phyloP scores from a whole-genome alignment of 2,888 invertebrate genomes.

The Blera fallax region DNA sequence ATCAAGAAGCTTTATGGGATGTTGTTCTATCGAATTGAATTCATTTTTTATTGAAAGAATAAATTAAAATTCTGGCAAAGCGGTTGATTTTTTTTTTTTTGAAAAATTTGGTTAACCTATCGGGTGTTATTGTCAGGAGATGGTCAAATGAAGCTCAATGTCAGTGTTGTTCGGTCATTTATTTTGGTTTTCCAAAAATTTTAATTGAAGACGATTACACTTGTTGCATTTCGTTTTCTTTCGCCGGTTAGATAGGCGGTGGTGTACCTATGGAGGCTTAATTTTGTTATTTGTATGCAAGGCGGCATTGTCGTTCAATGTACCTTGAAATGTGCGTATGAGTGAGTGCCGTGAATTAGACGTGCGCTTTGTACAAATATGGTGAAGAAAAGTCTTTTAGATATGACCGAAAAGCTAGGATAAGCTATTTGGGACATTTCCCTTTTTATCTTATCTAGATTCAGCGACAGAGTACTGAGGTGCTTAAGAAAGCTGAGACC shows the following conservation, averaged over 20 bases:
- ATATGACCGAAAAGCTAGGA: no score
- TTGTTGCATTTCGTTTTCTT: neutral
- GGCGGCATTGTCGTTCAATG: neutral
- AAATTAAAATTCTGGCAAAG: slow-evolving; percentile 18
- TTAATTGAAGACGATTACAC: slow-evolving; percentile 16
- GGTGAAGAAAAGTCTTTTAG: no score
- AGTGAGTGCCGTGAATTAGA: no score
- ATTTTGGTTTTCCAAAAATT: neutral
- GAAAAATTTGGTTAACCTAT: neutral
- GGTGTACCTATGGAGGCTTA: neutral
- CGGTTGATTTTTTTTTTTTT: neutral
- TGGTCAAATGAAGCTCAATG: neutral
- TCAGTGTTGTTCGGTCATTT: neutral
- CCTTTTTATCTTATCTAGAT: no score
- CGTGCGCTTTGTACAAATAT: no score
- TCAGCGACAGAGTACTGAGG: no score
- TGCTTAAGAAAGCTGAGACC: no score
- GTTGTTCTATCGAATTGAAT: neutral
- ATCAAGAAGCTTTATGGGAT: slow-evolving; percentile 25
- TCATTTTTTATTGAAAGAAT: slow-evolving; percentile 14
- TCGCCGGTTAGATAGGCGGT: neutral
- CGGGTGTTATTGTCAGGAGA: neutral
- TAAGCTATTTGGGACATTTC: no score
- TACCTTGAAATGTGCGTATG: neutral
- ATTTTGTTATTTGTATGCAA: slow-evolving; percentile 7